Base-by-base conservation (phyloP, 2,113 vertebrate genomes). In the Cervus canadensis region DNA sequence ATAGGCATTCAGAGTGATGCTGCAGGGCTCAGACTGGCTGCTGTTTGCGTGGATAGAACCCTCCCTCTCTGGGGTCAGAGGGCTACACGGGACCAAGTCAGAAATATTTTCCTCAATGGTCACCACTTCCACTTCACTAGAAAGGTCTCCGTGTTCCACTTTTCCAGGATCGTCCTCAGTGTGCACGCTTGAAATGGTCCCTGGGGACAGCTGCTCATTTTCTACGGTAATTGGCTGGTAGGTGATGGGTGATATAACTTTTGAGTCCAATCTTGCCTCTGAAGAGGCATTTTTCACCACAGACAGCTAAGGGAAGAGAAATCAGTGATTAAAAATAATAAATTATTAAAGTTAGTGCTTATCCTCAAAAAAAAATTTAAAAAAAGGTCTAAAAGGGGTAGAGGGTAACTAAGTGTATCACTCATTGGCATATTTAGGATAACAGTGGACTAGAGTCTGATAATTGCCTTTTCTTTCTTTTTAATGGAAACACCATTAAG, bases 231-330 rank as follows among this genome's bases (percentile, higher is more conserved):
- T 0, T 0, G 92, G 93, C 3, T 96, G 97, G 54, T 36, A 30
- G 0, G 30, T 97, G 88, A 98, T 43, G 15, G 97, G 28, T 0
- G 97, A 98, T 2, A 95, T 0, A 1, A 97, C 97, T 57, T 97
- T 99, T 6, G 59, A 26, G 15, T 99, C 98, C 0, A 95, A 52
- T 82, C 97, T 98, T 81, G 96, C 15, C 50, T 98, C 98, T 2
- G 33, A 76, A 54, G 94, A 78, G 64, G 98, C 89, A 84, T 28
- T 98, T 98, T 94, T 98, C 89, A 99, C 98, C 94, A 99, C 98
- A 60, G 74, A 97, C 76, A 98, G 87, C 99, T 98, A 97, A 97
- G 93, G 45, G 25, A 9, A 96, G 43, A 91, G 45, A 87, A 97
- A 92, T n/a, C 30, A 84, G 7, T 13, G 88, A 62, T 83, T 97